Percentiles rank a stretch among this genome's conserved stretches.
phyloP scores from a whole-genome alignment of 2,113 vertebrate species.

The Oryzias celebensis region DNA sequence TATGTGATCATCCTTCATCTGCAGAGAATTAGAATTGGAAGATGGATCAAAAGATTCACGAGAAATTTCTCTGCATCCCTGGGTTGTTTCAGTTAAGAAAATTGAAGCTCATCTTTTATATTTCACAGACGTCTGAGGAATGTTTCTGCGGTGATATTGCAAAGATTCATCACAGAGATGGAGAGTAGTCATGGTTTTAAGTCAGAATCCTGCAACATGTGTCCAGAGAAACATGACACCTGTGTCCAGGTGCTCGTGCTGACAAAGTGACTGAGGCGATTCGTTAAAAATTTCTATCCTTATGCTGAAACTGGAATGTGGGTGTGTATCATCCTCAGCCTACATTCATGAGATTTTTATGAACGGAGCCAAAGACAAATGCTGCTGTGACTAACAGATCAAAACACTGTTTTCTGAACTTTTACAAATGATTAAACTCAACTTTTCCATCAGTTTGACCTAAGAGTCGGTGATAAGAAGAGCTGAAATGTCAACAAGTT shows the following conservation, averaged over 20 bases:
- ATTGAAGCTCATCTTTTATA: not conserved
- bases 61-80: not conserved
- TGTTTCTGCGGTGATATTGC: not conserved
- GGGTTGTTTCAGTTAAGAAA: not conserved
- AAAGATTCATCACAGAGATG: constrained; percentile 24
- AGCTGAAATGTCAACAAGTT: too few species aligned
- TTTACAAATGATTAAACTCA: too few species aligned
- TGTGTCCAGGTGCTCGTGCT: constrained; percentile 23
- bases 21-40: constrained; percentile 40
- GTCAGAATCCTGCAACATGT: constrained; percentile 4
- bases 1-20: constrained; percentile 41
- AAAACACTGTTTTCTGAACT: constrained; percentile 1
- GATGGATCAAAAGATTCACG: not conserved
- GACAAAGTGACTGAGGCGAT: constrained; percentile 12
- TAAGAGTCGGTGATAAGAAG: too few species aligned
- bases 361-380: not conserved
- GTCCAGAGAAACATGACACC: constrained; percentile 10
- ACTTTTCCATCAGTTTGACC: too few species aligned
- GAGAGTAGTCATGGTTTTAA: not conserved
- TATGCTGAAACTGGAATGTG: constrained; percentile 13
- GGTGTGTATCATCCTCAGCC: not conserved
- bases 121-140: constrained; percentile 4
- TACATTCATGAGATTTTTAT: not conserved
- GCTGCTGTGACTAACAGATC: not conserved
- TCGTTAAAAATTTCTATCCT: not conserved